Conservation (phyloP, 2,888 invertebrate species). For the Agrochola lota region DNA sequence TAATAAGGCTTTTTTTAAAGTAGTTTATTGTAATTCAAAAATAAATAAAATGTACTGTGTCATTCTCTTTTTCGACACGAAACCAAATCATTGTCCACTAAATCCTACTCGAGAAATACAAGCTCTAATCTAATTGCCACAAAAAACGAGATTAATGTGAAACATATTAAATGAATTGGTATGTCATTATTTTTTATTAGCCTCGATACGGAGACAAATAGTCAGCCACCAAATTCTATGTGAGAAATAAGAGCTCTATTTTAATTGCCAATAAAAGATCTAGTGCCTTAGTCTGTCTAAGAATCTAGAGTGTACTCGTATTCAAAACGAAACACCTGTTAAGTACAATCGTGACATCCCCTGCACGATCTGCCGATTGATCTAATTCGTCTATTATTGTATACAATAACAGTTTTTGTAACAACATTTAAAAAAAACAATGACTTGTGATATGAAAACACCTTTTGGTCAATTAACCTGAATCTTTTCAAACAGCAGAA, state of each 20-base stretch:
- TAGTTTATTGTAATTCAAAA: neutral
- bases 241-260: neutral
- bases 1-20: neutral
- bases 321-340: conserved; percentile 1
- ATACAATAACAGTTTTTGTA: neutral
- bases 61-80: neutral
- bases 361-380: conserved; percentile 27
- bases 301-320: neutral
- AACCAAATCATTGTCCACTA: no score
- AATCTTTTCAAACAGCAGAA: neutral
- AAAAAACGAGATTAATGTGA: neutral
- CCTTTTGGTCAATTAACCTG: neutral
- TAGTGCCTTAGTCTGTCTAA: neutral
- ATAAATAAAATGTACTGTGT: neutral
- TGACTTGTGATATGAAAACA: neutral
- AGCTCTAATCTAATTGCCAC: neutral
- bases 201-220: neutral
- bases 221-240: neutral
- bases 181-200: neutral
- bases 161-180: neutral
- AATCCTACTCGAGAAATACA: no score
- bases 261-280: neutral
- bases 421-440: conserved; percentile 2
- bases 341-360: conserved; percentile 17
- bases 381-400: conserved; percentile 19